Evolutionary conservation across 2,888 invertebrate genomes (phyloP).

Genomic region (Tenthredo notha): DNA sequence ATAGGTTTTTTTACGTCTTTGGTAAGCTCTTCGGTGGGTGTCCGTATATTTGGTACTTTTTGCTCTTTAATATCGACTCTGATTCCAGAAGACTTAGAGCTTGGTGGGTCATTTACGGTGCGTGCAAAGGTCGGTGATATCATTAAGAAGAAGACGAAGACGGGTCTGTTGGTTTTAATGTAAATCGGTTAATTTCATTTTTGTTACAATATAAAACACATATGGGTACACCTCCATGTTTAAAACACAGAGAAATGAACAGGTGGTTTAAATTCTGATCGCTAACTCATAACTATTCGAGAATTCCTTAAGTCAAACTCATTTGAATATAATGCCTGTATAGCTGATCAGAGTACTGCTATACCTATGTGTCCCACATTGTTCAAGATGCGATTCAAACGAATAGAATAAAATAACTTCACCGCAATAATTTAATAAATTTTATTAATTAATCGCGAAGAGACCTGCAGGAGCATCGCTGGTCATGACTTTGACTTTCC

Average conservation of each 20-base stretch:
- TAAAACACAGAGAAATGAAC: not conserved
- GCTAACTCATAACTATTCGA: constrained; percentile 15
- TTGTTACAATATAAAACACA: not conserved
- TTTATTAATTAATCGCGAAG: not conserved
- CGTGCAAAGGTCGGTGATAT: constrained; percentile 49
- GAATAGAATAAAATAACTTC: not conserved
- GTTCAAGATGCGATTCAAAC: not conserved
- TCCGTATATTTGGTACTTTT: constrained; percentile 9
- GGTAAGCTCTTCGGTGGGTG: constrained; percentile 20
- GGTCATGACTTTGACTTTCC: constrained; percentile 36
- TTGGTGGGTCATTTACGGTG: constrained; percentile 39
- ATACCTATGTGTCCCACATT: constrained; percentile 17
- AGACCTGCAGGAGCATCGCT: not conserved
- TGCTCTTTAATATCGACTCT: not conserved
- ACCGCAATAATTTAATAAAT: not conserved
- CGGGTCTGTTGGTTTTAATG: not conserved
- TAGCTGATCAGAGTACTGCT: constrained; percentile 29
- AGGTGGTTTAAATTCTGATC: not conserved
- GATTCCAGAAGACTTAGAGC: not conserved
- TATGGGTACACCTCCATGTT: not conserved
- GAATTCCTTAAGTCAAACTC: not conserved
- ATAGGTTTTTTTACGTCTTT: not conserved
- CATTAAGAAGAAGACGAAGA: constrained; percentile 41
- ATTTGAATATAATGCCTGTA: constrained; percentile 32
- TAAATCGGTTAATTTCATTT: not conserved